Evolutionary conservation across 1,140 invertebrate species (phyloP).

Genomic region (Elysia chlorotica): DNA sequence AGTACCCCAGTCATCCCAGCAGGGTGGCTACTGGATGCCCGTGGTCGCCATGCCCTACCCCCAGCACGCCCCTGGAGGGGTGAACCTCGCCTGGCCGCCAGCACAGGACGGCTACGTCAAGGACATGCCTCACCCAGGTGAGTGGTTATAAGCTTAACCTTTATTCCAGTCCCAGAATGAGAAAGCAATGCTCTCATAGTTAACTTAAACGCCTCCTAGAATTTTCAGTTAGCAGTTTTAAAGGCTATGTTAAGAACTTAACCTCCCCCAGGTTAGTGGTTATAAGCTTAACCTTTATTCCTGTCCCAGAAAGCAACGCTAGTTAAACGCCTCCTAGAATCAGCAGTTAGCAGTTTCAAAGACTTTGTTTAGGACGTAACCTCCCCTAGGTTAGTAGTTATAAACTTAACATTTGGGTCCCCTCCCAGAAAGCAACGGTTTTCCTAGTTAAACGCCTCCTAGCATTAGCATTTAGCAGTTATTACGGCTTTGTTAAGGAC

Average conservation of each 20-base stretch:
- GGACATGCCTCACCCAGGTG: conserved; percentile 46
- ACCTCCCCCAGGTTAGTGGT: too few species aligned
- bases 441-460: too few species aligned
- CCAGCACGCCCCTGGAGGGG: conserved; percentile 40
- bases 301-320: not conserved
- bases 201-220: too few species aligned
- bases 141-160: not conserved
- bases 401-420: not conserved
- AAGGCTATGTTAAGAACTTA: too few species aligned
- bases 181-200: too few species aligned
- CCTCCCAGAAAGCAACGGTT: not conserved
- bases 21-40: conserved; percentile 24
- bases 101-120: conserved; percentile 46
- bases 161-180: not conserved
- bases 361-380: too few species aligned
- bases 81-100: conserved; percentile 43
- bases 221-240: not conserved
- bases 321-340: too few species aligned
- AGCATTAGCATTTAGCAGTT: not conserved
- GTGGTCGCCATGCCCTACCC: conserved; percentile 41
- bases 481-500: too few species aligned
- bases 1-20: not conserved
- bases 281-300: not conserved
- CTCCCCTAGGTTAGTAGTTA: too few species aligned
- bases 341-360: not conserved